Evolutionary conservation across 2,888 invertebrate species (phyloP), one percentile per base, ranked within the genome.

Genomic region (Priocnemis perturbator): DNA sequence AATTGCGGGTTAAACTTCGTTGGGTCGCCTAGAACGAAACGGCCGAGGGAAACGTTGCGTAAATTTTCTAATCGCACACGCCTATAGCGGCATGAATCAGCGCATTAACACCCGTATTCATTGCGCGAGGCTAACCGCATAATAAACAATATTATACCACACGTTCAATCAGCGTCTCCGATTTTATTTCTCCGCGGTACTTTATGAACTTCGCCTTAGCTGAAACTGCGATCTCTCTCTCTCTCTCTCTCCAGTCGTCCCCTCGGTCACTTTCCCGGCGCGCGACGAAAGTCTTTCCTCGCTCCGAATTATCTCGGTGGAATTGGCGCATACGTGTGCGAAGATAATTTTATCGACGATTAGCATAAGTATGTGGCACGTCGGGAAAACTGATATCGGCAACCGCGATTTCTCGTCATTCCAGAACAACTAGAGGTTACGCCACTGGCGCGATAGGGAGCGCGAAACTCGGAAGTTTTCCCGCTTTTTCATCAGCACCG

Each of bases 101-200:
- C 47, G 65, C 52, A 57, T 65, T 70, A 66, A 67, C 50, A 26
- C 21, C 15, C 4, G 15, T 45, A 23, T 17, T 47, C 17, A 50
- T 20, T 37, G 30, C 45, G 48, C 56, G 50, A 57, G 47, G 67
- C 62, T 37, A 44, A 37, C 37, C 37, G 37, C 60, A 47, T 30
- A 26, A 60, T 14, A 17, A 30, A 37, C 55, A 48, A 11, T 30
- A 47, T 21, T 37, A 45, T 20, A 20, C 52, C 60, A 52, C 19
- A 48, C 60, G 15, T 53, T 37, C 15, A 23, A 69, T 56, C 14
- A 19, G 15, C 37, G 37, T 37, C 37, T 37, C 37, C 14, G 37
- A 37, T 11, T 37, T 37, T 37, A 37, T 37, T 37, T 37, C 37
- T 11, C 37, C 37, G 37, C 37, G 37, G 14, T 37, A 37, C 37